Conservation (phyloP, 2,888 invertebrate species). For the Seladonia tumulorum region DNA sequence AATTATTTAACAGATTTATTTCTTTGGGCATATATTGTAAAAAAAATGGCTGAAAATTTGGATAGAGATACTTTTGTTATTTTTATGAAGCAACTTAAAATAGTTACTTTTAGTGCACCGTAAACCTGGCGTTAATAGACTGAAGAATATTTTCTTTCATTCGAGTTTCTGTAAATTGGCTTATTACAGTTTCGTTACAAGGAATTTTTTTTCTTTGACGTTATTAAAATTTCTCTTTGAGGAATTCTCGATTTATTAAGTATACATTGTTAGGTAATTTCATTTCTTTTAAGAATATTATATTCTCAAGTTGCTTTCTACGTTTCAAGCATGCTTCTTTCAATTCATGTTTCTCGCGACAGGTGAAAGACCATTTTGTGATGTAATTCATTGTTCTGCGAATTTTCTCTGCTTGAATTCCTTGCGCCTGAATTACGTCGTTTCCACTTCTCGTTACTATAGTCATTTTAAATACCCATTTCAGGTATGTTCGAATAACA, state of each 20-base stretch:
- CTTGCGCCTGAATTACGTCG: neutral
- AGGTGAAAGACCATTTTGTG: neutral
- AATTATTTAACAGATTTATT: no score
- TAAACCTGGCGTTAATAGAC: no score
- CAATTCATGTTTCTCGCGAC: neutral
- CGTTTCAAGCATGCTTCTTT: neutral
- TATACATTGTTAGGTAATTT: neutral
- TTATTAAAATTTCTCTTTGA: neutral
- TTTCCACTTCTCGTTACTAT: neutral
- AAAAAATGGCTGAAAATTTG: no score
- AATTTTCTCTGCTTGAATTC: neutral
- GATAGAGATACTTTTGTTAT: no score
- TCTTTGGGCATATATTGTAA: no score
- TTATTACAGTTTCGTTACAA: neutral
- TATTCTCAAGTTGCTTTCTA: neutral
- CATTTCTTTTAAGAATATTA: neutral
- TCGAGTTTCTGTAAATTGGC: neutral
- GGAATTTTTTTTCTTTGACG: neutral
- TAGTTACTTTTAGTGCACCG: no score
- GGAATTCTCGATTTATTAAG: neutral
- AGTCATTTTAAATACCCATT: neutral
- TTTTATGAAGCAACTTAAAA: no score
- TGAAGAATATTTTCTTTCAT: neutral
- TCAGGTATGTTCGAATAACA: neutral
- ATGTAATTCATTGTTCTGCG: neutral